Evolutionary conservation across 2,113 vertebrate species (phyloP).

Genomic region (Paradisaea rubra): DNA sequence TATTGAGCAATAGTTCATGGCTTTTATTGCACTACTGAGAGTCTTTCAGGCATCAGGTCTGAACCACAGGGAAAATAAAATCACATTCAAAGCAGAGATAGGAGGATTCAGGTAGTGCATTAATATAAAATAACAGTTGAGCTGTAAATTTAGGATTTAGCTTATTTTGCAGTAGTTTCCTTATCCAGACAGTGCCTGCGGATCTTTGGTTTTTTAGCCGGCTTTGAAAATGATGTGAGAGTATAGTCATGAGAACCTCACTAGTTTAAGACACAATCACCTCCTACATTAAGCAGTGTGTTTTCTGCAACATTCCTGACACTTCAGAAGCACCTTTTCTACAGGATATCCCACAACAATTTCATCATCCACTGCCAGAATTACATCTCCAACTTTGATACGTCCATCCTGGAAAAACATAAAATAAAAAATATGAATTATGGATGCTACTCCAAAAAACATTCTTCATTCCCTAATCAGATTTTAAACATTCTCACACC

Average conservation of each 20-base stretch:
- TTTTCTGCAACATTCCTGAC: background rate
- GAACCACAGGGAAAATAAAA: background rate
- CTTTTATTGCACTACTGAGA: background rate
- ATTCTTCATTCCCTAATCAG: background rate
- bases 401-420: constrained; percentile 76
- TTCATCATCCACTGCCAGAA: constrained; percentile 84
- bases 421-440: background rate
- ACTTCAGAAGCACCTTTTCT: constrained; percentile 79
- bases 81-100: background rate
- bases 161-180: background rate
- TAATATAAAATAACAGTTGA: background rate
- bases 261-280: background rate
- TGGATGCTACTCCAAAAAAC: background rate
- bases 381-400: constrained; percentile 80
- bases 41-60: background rate
- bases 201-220: background rate
- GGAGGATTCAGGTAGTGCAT: background rate
- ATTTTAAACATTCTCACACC: constrained; percentile 56
- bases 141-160: background rate
- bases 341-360: constrained; percentile 76
- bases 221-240: background rate
- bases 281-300: background rate
- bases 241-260: background rate
- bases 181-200: background rate
- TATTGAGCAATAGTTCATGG: background rate